Percentiles rank a stretch among this genome's conserved stretches.
Conservation (phyloP, 2,113 vertebrate species). For the Chaetodon auriga region DNA sequence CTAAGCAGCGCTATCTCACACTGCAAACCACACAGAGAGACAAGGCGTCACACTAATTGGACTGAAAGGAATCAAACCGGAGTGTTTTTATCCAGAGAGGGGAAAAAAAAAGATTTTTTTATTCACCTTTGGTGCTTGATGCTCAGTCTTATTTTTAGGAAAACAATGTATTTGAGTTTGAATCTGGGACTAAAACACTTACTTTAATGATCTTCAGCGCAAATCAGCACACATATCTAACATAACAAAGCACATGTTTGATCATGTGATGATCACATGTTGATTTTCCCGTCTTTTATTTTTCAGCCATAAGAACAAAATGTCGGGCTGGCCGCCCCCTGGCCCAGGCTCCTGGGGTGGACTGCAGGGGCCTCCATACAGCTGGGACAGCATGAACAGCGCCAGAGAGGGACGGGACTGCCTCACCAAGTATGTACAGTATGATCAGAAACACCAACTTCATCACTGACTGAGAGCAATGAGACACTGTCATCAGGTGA, state of each 20-base stretch:
- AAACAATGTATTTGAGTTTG: neutral
- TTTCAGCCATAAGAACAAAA: slow-evolving; percentile 94
- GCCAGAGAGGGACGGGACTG: slow-evolving; percentile 88
- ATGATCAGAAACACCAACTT: neutral
- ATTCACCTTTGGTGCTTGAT: slow-evolving; percentile 8
- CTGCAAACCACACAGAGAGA: slow-evolving; percentile 7
- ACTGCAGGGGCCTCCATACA: slow-evolving; percentile 93
- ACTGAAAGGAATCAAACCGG: slow-evolving; percentile 29
- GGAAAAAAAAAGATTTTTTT: neutral
- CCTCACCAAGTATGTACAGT: slow-evolving; percentile 89
- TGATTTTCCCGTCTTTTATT: neutral
- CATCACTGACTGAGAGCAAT: no score
- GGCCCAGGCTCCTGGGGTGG: slow-evolving; percentile 90
- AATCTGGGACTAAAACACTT: neutral
- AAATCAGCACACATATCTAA: neutral
- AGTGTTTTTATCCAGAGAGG: slow-evolving; percentile 5
- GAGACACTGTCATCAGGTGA: no score
- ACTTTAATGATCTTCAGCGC: neutral
- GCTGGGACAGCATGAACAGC: slow-evolving; percentile 95
- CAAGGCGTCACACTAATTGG: slow-evolving; percentile 56
- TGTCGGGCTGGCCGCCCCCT: slow-evolving; percentile 94
- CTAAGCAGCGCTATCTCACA: slow-evolving; percentile 51
- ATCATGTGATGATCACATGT: neutral
- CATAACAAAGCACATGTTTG: neutral
- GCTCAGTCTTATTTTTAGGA: no score